Percentiles rank a stretch among this genome's conserved stretches.
Evolutionary conservation across 2,888 invertebrate species (phyloP).

Genomic region (Plebejus argus): DNA sequence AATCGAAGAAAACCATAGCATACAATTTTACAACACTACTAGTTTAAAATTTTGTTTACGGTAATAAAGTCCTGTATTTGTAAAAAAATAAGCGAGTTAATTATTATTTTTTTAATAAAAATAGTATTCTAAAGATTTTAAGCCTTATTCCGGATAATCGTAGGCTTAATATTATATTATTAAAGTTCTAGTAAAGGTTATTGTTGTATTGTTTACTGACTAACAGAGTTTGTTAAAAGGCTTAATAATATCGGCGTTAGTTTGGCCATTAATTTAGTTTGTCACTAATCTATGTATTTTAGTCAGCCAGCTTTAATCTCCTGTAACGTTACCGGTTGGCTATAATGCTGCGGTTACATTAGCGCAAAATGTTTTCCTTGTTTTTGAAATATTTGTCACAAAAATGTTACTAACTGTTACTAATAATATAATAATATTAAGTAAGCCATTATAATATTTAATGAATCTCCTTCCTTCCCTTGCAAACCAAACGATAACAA

Average conservation of each 20-base stretch:
- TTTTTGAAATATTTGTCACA: no score
- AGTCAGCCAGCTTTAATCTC: neutral
- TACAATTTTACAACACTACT: neutral
- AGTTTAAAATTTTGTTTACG: neutral
- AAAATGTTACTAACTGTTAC: no score
- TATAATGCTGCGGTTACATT: neutral
- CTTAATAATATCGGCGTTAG: neutral
- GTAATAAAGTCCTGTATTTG: neutral
- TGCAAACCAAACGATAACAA: no score
- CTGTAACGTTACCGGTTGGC: neutral
- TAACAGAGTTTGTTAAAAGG: neutral
- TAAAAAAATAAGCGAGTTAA: neutral
- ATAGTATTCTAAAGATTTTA: neutral
- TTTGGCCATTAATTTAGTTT: neutral
- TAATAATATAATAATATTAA: no score
- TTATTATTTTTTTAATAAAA: neutral
- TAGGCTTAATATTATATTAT: neutral
- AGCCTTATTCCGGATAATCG: neutral
- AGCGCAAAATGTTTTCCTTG: neutral
- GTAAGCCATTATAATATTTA: no score
- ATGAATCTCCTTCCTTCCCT: no score
- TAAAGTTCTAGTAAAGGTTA: neutral
- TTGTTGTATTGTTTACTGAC: neutral
- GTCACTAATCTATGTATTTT: constrained; percentile 13
- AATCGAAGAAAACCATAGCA: constrained; percentile 9